phyloP scores from a whole-genome alignment of 2,797 vertebrate genomes.

The Coilia nasus region DNA sequence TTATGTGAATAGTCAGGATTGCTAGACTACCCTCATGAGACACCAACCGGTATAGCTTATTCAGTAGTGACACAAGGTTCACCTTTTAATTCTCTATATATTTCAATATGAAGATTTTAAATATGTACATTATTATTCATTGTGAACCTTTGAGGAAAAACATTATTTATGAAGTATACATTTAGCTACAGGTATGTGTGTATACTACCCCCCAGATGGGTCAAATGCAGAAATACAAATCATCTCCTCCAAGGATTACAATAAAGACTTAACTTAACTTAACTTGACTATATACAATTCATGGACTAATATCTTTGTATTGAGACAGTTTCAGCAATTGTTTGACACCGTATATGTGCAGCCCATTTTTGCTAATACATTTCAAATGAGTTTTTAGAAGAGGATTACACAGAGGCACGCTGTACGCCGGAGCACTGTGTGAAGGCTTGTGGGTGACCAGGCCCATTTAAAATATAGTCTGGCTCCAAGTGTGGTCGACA shows the following conservation, averaged over 20 bases:
- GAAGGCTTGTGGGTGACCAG: slow-evolving; percentile 7
- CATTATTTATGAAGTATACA: too few species aligned
- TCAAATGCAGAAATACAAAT: too few species aligned
- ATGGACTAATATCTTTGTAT: too few species aligned
- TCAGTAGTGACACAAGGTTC: background rate
- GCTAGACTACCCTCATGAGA: background rate
- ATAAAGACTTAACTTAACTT: too few species aligned
- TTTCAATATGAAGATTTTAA: too few species aligned
- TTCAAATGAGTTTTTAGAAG: background rate
- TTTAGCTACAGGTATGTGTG: too few species aligned
- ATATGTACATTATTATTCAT: too few species aligned
- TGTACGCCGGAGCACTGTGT: background rate
- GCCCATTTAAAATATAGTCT: slow-evolving; percentile 9
- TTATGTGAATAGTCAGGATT: background rate
- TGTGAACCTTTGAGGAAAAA: too few species aligned
- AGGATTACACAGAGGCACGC: background rate
- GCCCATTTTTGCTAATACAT: background rate
- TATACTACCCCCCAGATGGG: too few species aligned
- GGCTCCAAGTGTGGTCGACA: background rate
- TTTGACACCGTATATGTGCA: background rate
- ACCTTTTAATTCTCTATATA: too few species aligned
- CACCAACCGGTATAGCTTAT: background rate
- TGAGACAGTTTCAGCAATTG: background rate
- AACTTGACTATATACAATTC: too few species aligned
- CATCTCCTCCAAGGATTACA: too few species aligned